These are phyloP conservation scores for Brachypterus glaber DNA, from an alignment of 2,888 invertebrate genomes.

Conservation along the genomic window DNA sequence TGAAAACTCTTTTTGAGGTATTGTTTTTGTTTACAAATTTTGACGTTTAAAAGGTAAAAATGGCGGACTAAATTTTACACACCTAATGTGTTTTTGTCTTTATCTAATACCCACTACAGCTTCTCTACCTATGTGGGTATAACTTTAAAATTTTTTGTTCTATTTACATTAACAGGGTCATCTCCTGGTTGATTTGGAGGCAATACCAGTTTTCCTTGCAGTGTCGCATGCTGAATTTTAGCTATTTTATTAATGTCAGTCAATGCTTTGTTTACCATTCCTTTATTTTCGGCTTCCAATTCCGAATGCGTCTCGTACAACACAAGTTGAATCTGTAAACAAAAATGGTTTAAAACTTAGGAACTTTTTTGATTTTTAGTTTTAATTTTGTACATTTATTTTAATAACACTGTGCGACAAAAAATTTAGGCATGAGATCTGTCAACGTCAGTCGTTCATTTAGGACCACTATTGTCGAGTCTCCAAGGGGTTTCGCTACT, in stretches of 20 bases:
- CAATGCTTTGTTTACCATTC: conserved; percentile 59
- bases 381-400: conserved; percentile 1
- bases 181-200: conserved; percentile 12
- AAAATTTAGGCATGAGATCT: too few species aligned
- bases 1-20: too few species aligned
- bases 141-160: neutral
- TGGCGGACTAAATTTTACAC: too few species aligned
- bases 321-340: conserved; percentile 61
- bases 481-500: too few species aligned
- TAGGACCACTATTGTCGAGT: neutral
- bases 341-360: conserved; percentile 2
- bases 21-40: too few species aligned
- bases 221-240: conserved; percentile 54
- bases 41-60: too few species aligned
- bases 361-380: neutral
- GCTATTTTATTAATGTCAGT: conserved; percentile 63
- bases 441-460: too few species aligned
- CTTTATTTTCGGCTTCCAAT: conserved; percentile 62
- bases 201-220: conserved; percentile 31
- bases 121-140: too few species aligned
- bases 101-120: too few species aligned
- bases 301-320: conserved; percentile 76
- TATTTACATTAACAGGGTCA: conserved; percentile 1
- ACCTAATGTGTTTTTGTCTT: too few species aligned
- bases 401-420: neutral